A percentile compares a stretch with the other conserved stretches of the same genome.
Conservation (phyloP, 2,888 invertebrate species). For the Xestia xanthographa region DNA sequence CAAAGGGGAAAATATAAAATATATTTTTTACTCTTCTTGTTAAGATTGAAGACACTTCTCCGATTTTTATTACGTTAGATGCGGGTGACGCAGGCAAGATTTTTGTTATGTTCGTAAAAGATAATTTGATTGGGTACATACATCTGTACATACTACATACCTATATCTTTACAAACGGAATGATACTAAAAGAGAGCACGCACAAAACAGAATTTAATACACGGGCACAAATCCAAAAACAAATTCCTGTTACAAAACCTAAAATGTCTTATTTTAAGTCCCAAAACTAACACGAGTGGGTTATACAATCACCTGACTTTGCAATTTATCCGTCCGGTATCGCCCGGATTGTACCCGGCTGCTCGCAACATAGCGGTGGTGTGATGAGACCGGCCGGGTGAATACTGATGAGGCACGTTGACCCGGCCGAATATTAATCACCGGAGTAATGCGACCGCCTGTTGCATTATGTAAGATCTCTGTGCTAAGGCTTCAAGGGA, state of each 20-base stretch:
- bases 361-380: conserved; percentile 70
- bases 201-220: background rate
- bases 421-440: conserved; percentile 77
- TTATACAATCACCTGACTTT: conserved; percentile 67
- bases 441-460: conserved; percentile 67
- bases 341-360: conserved; percentile 58
- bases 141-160: background rate
- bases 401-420: conserved; percentile 81
- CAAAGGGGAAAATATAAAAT: conserved; percentile 46
- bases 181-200: conserved; percentile 9
- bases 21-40: conserved; percentile 45
- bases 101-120: conserved; percentile 42
- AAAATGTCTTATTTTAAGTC: conserved; percentile 34
- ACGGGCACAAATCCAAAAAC: background rate
- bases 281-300: conserved; percentile 61
- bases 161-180: background rate
- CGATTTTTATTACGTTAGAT: conserved; percentile 54
- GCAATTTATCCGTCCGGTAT: conserved; percentile 68
- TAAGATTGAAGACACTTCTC: conserved; percentile 48
- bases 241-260: conserved; percentile 20
- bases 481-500: conserved; percentile 38
- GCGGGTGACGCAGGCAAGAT: conserved; percentile 26
- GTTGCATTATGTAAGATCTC: conserved; percentile 71
- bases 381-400: conserved; percentile 78
- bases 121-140: conserved; percentile 37